phyloP scores from a whole-genome alignment of 2,113 vertebrate genomes.

The Rhadina sibilatrix region DNA sequence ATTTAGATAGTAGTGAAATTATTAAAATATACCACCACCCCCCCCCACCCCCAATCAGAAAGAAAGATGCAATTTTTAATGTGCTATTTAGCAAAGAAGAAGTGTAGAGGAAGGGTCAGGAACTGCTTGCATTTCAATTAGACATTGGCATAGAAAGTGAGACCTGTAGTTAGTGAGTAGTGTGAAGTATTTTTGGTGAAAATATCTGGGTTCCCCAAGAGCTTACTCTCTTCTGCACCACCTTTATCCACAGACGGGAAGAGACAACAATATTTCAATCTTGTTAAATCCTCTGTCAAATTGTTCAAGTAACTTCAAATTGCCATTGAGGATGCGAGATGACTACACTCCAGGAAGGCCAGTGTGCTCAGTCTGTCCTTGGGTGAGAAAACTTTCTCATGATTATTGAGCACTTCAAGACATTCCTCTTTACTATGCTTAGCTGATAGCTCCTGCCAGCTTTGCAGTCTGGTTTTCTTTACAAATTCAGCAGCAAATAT shows the following conservation, averaged over 20 bases:
- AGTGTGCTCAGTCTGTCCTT: neutral
- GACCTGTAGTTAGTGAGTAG: neutral
- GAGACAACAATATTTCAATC: neutral
- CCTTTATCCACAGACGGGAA: fast-evolving
- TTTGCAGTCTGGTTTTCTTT: constrained; percentile 39
- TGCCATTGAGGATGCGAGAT: neutral
- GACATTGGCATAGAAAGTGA: neutral
- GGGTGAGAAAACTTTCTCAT: neutral
- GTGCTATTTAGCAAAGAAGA: neutral
- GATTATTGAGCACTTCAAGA: neutral
- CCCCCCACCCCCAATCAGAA: fast-evolving
- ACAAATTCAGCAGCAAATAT: constrained; percentile 50
- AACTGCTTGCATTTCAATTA: neutral
- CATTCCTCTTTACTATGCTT: neutral
- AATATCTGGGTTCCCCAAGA: neutral
- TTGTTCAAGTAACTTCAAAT: neutral
- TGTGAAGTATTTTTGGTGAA: neutral
- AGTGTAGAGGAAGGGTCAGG: neutral
- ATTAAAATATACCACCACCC: neutral
- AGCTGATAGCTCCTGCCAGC: neutral
- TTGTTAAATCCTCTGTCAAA: neutral
- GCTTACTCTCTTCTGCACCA: neutral
- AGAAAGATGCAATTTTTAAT: neutral
- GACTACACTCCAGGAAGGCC: neutral
- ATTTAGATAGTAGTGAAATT: neutral